These are phyloP conservation scores for Sebastes hubbsi DNA, from an alignment of 2,797 vertebrate genomes.

Conservation along the genomic window DNA sequence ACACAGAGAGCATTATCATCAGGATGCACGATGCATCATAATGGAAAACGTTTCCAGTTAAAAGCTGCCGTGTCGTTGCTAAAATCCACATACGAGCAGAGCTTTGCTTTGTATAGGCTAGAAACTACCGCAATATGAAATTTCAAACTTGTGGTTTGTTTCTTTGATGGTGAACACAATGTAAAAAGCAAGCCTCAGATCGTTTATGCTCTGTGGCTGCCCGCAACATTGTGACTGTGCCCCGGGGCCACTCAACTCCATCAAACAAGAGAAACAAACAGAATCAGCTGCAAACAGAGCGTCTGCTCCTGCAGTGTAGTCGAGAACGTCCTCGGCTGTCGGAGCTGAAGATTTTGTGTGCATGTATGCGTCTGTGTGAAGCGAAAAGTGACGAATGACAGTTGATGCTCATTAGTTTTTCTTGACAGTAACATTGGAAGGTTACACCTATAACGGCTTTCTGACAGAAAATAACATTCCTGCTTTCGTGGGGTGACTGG, in stretches of 20 bases:
- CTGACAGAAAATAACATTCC: conserved; percentile 46
- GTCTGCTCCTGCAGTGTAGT: conserved; percentile 49
- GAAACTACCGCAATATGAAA: conserved; percentile 2
- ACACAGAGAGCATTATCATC: conserved; percentile 12
- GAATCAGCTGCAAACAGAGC: conserved; percentile 46
- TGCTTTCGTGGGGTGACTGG: conserved; percentile 38
- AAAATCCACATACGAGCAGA: not conserved
- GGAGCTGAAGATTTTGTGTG: conserved; percentile 28
- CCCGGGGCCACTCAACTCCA: conserved; percentile 58
- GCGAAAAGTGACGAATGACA: conserved; percentile 57
- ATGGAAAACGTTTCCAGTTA: conserved; percentile 5
- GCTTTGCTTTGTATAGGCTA: not conserved
- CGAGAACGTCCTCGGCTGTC: conserved; percentile 33
- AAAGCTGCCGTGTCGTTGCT: not conserved
- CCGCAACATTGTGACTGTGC: conserved; percentile 49
- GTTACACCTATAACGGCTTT: conserved; percentile 55
- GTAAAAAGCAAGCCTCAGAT: conserved; percentile 40
- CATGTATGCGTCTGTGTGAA: conserved; percentile 9
- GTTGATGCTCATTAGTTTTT: conserved; percentile 68
- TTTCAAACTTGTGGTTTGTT: conserved; percentile 6
- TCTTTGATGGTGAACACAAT: conserved; percentile 15
- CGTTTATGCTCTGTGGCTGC: conserved; percentile 50
- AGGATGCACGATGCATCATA: not conserved
- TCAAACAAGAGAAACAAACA: conserved; percentile 71
- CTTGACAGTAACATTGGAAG: conserved; percentile 52